These are phyloP conservation scores for Enteromius unitaeniatus DNA, from an alignment of 2,797 vertebrate genomes.

Conservation along the genomic window DNA sequence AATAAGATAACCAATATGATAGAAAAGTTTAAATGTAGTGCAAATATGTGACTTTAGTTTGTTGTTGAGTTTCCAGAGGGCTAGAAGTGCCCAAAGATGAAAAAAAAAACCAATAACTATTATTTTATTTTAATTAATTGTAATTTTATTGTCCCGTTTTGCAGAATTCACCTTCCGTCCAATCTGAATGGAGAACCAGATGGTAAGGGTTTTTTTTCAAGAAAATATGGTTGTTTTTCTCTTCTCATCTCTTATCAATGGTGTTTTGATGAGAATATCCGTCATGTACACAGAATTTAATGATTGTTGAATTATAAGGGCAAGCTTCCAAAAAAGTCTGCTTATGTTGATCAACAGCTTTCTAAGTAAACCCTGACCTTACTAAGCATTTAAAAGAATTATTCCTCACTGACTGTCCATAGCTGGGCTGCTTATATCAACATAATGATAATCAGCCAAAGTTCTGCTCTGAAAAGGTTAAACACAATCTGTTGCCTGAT, in stretches of 20 bases:
- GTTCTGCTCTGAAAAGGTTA: slow-evolving; percentile 34
- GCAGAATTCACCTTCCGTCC: background rate
- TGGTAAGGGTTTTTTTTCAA: background rate
- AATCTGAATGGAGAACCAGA: slow-evolving; percentile 18
- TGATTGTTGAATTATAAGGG: background rate
- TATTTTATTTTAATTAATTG: too few relatives aligned
- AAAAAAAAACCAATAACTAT: background rate
- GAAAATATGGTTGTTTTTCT: slow-evolving; percentile 6
- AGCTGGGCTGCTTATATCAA: slow-evolving; percentile 29
- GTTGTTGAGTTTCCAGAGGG: background rate
- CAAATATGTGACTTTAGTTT: background rate
- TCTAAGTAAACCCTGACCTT: background rate
- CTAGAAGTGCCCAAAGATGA: background rate
- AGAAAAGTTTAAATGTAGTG: too few relatives aligned
- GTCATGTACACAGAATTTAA: background rate
- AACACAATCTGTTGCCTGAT: slow-evolving; percentile 45
- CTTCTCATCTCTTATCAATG: background rate
- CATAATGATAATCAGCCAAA: slow-evolving; percentile 59
- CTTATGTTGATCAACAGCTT: slow-evolving; percentile 5
- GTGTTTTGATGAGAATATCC: background rate
- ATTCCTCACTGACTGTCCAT: slow-evolving; percentile 21
- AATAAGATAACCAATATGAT: background rate
- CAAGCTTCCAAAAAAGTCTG: background rate
- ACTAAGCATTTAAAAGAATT: background rate
- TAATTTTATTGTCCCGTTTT: background rate